Conservation (phyloP, 2,888 invertebrate species). For the Geophilus truncorum region DNA sequence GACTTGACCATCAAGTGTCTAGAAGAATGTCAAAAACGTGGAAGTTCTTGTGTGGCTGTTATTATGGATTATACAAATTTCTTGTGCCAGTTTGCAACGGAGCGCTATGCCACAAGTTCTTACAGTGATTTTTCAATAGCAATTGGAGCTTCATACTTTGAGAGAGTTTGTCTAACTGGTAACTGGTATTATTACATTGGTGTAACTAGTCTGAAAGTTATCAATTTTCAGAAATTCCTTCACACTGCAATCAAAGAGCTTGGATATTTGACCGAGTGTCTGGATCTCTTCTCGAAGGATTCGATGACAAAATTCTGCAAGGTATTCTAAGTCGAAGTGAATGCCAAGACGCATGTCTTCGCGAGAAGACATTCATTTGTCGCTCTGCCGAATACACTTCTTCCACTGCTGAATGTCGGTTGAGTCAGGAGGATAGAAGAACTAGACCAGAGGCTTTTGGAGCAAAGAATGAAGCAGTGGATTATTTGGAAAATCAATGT, state of each 20-base stretch:
- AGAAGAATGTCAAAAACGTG: neutral
- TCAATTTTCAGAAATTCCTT: neutral
- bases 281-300: neutral
- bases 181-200: too few species aligned
- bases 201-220: too few species aligned
- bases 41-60: neutral
- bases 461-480: neutral
- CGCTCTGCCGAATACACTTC: conserved; percentile 57
- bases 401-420: conserved; percentile 55
- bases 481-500: neutral
- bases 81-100: neutral
- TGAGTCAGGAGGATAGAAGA: conserved; percentile 68
- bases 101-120: neutral
- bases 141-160: neutral
- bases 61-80: neutral
- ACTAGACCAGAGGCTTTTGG: conserved; percentile 55
- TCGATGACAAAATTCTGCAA: neutral
- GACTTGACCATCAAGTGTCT: neutral
- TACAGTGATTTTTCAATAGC: neutral
- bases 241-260: neutral
- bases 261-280: neutral
- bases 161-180: neutral
- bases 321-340: conserved; percentile 52
- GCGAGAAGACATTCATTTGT: conserved; percentile 54
- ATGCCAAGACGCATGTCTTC: conserved; percentile 62